These are phyloP conservation scores for Picus viridis DNA, from an alignment of 2,797 vertebrate species.

Conservation along the genomic window DNA sequence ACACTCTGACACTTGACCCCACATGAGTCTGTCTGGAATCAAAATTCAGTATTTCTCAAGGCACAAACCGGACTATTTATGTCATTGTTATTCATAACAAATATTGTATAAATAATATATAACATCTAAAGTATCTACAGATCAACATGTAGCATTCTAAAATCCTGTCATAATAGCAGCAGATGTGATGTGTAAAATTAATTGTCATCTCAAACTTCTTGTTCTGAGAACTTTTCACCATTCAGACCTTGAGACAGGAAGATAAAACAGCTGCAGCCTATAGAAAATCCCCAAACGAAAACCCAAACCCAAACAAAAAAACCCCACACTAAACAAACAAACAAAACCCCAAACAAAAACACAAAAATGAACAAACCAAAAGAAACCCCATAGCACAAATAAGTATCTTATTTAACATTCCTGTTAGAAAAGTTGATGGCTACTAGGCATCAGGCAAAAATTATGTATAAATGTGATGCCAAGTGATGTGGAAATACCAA, in stretches of 20 bases:
- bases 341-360: neutral
- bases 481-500: constrained; percentile 40
- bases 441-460: constrained; percentile 9
- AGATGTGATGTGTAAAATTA: neutral
- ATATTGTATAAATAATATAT: neutral
- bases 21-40: neutral
- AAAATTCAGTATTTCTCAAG: neutral
- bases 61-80: neutral
- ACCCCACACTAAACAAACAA: neutral
- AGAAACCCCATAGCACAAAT: neutral
- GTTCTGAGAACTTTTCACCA: neutral
- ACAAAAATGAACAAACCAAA: too few relatives aligned
- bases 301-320: too few relatives aligned
- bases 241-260: neutral
- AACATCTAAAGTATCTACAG: neutral
- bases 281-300: too few relatives aligned
- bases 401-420: neutral
- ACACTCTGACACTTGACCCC: neutral
- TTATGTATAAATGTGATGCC: neutral
- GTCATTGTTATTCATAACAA: neutral
- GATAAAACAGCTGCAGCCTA: neutral
- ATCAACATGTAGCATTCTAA: neutral
- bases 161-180: neutral
- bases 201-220: neutral
- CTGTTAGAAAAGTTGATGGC: neutral